Percentiles rank a stretch among this genome's conserved stretches.
Conservation (phyloP, 1,140 invertebrate genomes). For the Aculops lycopersici region DNA sequence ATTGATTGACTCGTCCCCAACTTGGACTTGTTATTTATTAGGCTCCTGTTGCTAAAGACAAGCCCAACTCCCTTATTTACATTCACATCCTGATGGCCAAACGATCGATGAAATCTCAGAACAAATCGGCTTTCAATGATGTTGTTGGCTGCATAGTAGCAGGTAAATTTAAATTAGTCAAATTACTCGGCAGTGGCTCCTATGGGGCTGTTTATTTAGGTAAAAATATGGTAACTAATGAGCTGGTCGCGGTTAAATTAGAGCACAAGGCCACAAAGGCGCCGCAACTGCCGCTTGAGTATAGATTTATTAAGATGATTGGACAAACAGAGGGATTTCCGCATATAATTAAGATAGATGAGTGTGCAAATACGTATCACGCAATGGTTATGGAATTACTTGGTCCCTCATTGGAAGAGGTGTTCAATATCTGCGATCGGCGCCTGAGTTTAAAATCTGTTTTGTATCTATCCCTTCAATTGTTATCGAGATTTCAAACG, state of each 20-base stretch:
- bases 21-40: no score
- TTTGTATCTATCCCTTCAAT: slow-evolving; percentile 9
- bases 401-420: slow-evolving; percentile 11
- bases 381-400: slow-evolving; percentile 12
- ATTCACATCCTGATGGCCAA: no score
- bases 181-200: slow-evolving; percentile 1
- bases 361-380: not conserved
- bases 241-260: slow-evolving; percentile 7
- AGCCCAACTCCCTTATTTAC: no score
- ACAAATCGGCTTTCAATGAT: no score
- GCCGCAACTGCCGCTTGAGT: slow-evolving; percentile 7
- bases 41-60: no score
- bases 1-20: no score
- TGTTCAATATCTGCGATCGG: slow-evolving; percentile 11
- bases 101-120: no score
- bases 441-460: slow-evolving; percentile 10
- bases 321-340: slow-evolving; percentile 1
- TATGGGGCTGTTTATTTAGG: slow-evolving; percentile 4
- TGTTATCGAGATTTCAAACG: slow-evolving; percentile 5
- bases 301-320: slow-evolving; percentile 5
- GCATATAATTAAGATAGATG: not conserved
- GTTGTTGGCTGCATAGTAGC: not conserved
- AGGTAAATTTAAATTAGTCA: not conserved
- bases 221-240: not conserved
- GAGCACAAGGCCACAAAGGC: not conserved